Evolutionary conservation across 2,113 vertebrate genomes (phyloP).

Genomic region (Calypte anna): DNA sequence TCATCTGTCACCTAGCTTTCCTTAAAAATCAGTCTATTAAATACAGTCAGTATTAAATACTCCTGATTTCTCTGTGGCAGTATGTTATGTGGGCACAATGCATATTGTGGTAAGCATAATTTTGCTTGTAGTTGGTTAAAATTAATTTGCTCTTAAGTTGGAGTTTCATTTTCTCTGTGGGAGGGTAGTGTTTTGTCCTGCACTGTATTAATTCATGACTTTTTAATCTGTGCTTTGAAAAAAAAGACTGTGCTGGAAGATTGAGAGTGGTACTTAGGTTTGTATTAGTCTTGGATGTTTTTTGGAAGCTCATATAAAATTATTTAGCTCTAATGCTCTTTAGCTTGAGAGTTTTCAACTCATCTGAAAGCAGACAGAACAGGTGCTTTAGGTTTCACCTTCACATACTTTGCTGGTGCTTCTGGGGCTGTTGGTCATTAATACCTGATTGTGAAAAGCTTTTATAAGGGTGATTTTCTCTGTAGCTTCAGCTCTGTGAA

Average conservation of each 20-base stretch:
- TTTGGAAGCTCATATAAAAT: neutral
- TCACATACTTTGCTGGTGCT: neutral
- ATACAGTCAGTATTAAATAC: neutral
- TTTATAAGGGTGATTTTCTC: neutral
- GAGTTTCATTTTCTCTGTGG: neutral
- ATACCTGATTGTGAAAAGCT: neutral
- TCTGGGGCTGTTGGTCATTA: neutral
- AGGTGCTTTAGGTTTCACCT: neutral
- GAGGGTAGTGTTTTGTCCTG: neutral
- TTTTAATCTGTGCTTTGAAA: neutral
- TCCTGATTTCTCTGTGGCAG: neutral
- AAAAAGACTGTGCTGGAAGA: neutral
- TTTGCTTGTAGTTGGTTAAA: neutral
- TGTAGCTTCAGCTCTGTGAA: neutral
- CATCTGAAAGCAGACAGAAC: neutral
- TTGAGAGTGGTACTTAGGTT: neutral
- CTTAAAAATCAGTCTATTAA: neutral
- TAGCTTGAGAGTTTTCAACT: neutral
- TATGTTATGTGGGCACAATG: neutral
- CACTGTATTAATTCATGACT: neutral
- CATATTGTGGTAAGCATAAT: neutral
- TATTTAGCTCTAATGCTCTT: neutral
- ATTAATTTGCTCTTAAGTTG: neutral
- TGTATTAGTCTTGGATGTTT: neutral
- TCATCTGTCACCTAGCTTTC: neutral